phyloP scores from a whole-genome alignment of 2,888 invertebrate species.

The Drymonia ruficornis region DNA sequence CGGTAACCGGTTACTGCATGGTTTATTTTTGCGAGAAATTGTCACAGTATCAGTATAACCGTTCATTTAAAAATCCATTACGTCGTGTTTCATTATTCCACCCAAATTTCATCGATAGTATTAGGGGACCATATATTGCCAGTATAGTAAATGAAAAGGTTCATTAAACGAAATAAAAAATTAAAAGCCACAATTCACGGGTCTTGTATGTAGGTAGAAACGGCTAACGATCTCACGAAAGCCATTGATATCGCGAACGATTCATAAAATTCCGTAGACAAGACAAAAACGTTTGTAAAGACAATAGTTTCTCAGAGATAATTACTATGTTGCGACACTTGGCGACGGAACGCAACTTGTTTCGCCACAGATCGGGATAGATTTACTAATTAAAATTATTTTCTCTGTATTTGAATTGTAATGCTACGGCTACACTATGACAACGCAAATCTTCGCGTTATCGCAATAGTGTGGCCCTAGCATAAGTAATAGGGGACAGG shows the following conservation, averaged over 20 bases:
- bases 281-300: neutral
- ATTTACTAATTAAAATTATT: neutral
- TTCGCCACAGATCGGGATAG: neutral
- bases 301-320: conserved; percentile 2
- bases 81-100: no score
- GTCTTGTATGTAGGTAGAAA: no score
- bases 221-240: no score
- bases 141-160: no score
- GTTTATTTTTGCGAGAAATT: neutral
- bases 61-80: neutral
- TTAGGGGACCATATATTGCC: no score
- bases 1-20: neutral
- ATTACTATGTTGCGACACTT: neutral
- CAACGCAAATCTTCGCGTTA: no score
- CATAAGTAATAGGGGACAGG: no score
- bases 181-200: neutral
- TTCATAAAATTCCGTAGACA: neutral
- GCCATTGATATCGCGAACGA: neutral
- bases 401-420: no score
- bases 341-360: neutral
- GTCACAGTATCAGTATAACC: neutral
- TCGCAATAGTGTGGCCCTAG: no score
- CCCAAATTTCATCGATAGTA: no score
- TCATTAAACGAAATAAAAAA: no score
- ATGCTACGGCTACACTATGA: no score